Evolutionary conservation across 2,113 vertebrate species (phyloP).

Genomic region (Saguinus midas): DNA sequence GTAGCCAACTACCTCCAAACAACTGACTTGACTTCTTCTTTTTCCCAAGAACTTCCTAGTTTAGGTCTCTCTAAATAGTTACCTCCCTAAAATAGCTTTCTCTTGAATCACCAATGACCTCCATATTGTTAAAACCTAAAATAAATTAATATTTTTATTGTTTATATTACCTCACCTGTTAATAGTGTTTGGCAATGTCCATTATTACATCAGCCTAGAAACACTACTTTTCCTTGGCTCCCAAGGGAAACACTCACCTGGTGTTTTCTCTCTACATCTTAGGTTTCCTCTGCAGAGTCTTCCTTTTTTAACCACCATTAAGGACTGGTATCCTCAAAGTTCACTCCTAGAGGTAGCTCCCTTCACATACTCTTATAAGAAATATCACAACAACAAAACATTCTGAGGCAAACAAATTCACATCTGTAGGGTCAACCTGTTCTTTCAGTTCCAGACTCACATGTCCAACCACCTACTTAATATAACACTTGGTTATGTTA

Average conservation of each 20-base stretch:
- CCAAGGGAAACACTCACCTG: not conserved
- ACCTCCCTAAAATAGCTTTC: not conserved
- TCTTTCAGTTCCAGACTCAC: not conserved
- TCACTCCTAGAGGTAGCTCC: not conserved
- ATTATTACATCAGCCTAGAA: not conserved
- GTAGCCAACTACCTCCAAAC: not conserved
- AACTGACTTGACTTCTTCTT: not conserved
- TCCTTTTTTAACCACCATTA: not conserved
- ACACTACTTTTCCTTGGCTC: not conserved
- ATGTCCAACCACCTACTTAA: not conserved
- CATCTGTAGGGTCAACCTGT: not conserved
- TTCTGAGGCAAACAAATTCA: not conserved
- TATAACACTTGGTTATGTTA: not conserved
- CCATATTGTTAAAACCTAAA: not conserved
- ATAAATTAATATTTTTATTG: not conserved
- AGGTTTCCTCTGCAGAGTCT: not conserved
- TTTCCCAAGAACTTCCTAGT: not conserved
- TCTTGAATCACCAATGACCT: not conserved
- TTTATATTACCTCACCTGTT: not conserved
- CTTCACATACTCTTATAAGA: not conserved
- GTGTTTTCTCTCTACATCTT: not conserved
- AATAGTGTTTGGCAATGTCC: not conserved
- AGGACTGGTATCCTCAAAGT: not conserved
- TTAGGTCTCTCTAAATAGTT: not conserved
- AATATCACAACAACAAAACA: not conserved